phyloP scores from a whole-genome alignment of 2,797 vertebrate species.

The Monodelphis domestica region DNA sequence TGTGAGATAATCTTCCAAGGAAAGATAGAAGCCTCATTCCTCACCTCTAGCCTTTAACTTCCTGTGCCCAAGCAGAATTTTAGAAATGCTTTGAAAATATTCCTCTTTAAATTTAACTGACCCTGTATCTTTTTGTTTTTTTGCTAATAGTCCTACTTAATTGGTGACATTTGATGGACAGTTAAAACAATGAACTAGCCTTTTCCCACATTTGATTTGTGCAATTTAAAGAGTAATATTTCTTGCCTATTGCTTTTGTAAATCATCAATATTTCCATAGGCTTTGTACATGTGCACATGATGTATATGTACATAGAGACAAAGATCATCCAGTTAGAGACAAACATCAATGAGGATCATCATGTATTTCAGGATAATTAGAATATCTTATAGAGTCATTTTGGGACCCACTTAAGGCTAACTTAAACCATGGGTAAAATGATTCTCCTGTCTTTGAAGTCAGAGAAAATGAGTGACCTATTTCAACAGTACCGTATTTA shows the following conservation, averaged over 20 bases:
- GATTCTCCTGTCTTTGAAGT: not conserved
- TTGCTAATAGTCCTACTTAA: not conserved
- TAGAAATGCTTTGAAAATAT: constrained; percentile 14
- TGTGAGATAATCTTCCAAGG: constrained; percentile 30
- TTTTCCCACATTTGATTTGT: constrained; percentile 36
- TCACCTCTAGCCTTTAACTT: not conserved
- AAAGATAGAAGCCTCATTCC: constrained; percentile 14
- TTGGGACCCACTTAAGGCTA: constrained; percentile 48
- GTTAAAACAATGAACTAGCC: constrained; percentile 14
- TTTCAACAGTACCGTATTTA: constrained; percentile 53
- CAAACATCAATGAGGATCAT: not conserved
- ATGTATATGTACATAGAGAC: constrained; percentile 39
- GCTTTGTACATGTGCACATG: not conserved
- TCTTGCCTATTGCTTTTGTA: constrained; percentile 34
- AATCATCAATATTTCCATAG: constrained; percentile 12
- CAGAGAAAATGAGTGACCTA: constrained; percentile 39
- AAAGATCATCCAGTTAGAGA: constrained; percentile 4
- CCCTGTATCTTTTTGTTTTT: not conserved
- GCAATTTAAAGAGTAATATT: constrained; percentile 17
- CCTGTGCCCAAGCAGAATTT: constrained; percentile 10
- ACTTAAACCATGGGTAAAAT: not conserved
- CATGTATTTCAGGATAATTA: constrained; percentile 28
- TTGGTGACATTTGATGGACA: constrained; percentile 16
- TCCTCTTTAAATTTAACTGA: constrained; percentile 13
- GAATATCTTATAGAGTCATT: constrained; percentile 38